Evolutionary conservation across 1,140 invertebrate genomes (phyloP), one percentile per base, ranked within the genome.

Genomic region (Pissodes strobi): DNA sequence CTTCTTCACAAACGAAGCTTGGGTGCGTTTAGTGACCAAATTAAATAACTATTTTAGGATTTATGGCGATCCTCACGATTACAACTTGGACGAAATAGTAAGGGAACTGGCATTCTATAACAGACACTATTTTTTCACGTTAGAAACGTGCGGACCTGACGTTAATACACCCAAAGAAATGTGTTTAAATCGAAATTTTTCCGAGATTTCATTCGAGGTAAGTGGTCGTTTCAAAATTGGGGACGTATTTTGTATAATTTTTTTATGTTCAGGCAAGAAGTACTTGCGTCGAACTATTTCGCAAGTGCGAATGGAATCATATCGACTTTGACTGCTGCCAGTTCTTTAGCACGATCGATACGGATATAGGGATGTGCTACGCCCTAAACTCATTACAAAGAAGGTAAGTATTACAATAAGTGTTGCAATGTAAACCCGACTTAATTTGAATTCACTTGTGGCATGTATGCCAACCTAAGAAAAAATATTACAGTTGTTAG

Each of bases 41-140:
- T n/a, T n/a, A n/a, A n/a, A n/a, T n/a, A n/a, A n/a, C n/a, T 30
- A 21, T 62, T 63, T 37, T 51, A 87, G 86, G 45, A 69, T 86
- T 12, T 88, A 82, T 80, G 86, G 86, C 3, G 71, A 75, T 45
- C 82, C 86, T 30, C 86, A 87, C 60, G 85, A 88, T 69, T 87
- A 85, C 52, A 87, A 87, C 30, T 73, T 88, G 68, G 87, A 88
- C 72, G 87, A 87, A 74, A 83, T 87, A 12, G 75, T 89, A 1
- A 86, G 85, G 68, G 86, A 88, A 72, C 78, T 88, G 41, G 82
- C 85, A 1, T 88, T 82, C 72, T 89, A 85, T 68, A 83, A 85
- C 53, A 86, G 86, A 1, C 80, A 86, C 9, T 85, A 83, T 13
- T 87, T 87, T 70, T 88, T 87, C 64, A 84, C 82, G 0, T 79